A percentile compares a stretch with the other conserved stretches of the same genome.
phyloP scores from a whole-genome alignment of 2,113 vertebrate species.

The Grantiella picta region DNA sequence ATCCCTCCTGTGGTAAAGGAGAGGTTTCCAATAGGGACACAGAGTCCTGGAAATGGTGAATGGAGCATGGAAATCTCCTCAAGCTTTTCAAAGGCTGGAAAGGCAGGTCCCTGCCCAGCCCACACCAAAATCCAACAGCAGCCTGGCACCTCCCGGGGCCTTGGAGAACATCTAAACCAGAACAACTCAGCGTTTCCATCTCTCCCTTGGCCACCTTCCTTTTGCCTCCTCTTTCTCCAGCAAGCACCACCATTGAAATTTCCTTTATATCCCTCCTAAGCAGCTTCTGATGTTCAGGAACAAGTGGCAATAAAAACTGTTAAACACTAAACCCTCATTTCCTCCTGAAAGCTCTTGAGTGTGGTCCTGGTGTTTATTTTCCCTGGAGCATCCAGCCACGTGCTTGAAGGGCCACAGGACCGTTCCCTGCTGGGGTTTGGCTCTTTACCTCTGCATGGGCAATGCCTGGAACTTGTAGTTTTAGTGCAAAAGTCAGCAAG shows the following conservation, averaged over 20 bases:
- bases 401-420: neutral
- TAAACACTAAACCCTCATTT: neutral
- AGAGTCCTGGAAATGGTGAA: accelerated
- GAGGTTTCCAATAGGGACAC: neutral
- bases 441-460: neutral
- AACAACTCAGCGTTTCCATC: neutral
- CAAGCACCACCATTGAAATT: neutral
- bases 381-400: neutral
- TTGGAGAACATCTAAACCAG: neutral
- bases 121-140: neutral
- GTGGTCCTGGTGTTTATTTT: neutral
- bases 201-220: neutral
- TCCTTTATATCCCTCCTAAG: neutral
- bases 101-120: neutral
- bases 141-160: neutral
- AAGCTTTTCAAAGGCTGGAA: neutral
- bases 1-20: neutral
- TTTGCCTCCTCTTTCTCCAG: neutral
- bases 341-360: neutral
- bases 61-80: neutral
- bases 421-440: neutral
- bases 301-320: neutral
- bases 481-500: neutral
- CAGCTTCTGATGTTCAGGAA: neutral
- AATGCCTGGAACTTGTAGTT: neutral